phyloP scores from a whole-genome alignment of 2,888 invertebrate genomes.

The Drosophila infuscata region DNA sequence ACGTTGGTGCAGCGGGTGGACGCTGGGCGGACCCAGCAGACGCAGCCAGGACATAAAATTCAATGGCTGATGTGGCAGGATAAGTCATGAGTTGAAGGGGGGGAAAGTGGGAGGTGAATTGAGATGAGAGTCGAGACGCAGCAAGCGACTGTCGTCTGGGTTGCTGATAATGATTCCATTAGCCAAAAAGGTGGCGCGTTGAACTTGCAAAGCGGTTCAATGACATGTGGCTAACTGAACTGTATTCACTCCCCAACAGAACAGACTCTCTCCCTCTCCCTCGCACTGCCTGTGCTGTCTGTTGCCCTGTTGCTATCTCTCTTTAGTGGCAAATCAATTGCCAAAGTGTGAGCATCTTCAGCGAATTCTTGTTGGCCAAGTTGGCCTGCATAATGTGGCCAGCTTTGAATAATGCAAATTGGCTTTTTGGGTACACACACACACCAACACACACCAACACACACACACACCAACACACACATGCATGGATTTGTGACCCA shows the following conservation, averaged over 20 bases:
- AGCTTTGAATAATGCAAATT: conserved; percentile 50
- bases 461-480: conserved; percentile 4
- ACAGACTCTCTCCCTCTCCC: not conserved
- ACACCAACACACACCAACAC: conserved; percentile 21
- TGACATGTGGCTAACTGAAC: conserved; percentile 49
- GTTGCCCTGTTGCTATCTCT: not conserved
- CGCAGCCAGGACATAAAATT: conserved; percentile 58
- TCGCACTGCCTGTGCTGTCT: not conserved
- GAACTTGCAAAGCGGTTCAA: conserved; percentile 67
- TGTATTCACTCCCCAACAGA: not conserved
- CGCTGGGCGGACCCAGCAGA: conserved; percentile 34
- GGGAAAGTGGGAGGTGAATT: not conserved
- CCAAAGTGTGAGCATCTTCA: conserved; percentile 8
- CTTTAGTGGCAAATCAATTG: conserved; percentile 31
- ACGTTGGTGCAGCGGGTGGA: conserved; percentile 25
- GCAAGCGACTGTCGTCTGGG: conserved; percentile 32
- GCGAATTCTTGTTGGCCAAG: conserved; percentile 24
- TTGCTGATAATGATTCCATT: conserved; percentile 72
- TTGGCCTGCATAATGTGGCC: conserved; percentile 32
- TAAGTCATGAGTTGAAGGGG: not conserved
- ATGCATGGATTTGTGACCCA: conserved; percentile 50
- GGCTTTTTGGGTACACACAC: conserved; percentile 29
- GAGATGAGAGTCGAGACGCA: conserved; percentile 3
- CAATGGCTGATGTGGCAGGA: conserved; percentile 27
- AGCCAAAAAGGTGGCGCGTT: conserved; percentile 71